phyloP scores from a whole-genome alignment of 2,888 invertebrate species.

The Thelaira solivaga region DNA sequence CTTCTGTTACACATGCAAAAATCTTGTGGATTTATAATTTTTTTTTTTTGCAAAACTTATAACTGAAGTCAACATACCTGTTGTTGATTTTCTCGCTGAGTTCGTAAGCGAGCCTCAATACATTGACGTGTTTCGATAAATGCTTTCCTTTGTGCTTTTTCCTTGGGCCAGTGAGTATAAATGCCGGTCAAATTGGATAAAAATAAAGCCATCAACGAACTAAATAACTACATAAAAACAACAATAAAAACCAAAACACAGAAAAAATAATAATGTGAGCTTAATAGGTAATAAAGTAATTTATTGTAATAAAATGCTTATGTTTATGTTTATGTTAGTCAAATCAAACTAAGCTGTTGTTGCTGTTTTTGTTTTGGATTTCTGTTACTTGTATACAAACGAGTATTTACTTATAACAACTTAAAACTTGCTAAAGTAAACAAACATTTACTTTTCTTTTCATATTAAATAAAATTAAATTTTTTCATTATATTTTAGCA shows the following conservation, averaged over 20 bases:
- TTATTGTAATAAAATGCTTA: too few species aligned
- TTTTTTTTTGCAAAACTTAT: not conserved
- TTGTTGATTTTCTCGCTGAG: slow-evolving; percentile 95
- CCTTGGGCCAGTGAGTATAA: slow-evolving; percentile 93
- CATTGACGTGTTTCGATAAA: slow-evolving; percentile 96
- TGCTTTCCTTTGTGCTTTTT: slow-evolving; percentile 92
- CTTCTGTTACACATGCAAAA: too few species aligned
- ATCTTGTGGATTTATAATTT: not conserved
- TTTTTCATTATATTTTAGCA: too few species aligned
- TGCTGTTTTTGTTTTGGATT: too few species aligned
- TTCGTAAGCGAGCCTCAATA: slow-evolving; percentile 92
- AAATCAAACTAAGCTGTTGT: too few species aligned
- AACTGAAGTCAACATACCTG: slow-evolving; percentile 82
- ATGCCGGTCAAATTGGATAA: slow-evolving; percentile 91
- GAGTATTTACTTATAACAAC: too few species aligned
- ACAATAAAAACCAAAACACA: not conserved
- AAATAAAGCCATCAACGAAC: slow-evolving; percentile 81
- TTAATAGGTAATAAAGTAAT: too few species aligned
- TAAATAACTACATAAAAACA: slow-evolving; percentile 69
- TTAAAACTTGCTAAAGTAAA: too few species aligned
- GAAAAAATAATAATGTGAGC: not conserved
- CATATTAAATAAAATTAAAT: too few species aligned
- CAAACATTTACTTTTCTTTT: too few species aligned
- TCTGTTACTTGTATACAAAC: too few species aligned
- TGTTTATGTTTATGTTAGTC: too few species aligned